Evolutionary conservation across 2,888 invertebrate species (phyloP).

Genomic region (Drosophila anceps): DNA sequence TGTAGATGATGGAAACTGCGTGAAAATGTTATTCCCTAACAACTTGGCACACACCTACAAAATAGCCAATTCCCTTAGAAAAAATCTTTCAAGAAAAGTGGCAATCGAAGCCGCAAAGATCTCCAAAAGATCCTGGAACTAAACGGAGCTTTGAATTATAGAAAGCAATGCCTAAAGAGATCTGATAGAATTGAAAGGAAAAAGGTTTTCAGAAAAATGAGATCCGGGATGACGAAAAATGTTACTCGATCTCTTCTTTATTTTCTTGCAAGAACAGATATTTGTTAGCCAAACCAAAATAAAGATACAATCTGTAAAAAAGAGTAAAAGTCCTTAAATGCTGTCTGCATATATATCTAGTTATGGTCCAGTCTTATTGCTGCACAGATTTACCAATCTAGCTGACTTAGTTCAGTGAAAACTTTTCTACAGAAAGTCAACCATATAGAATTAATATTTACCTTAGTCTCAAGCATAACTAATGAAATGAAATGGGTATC

Average conservation of each 20-base stretch:
- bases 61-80: not conserved
- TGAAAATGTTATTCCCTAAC: not conserved
- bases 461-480: not conserved
- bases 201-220: no score
- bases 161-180: not conserved
- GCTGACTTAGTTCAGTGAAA: not conserved
- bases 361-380: not conserved
- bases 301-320: no score
- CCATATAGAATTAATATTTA: not conserved
- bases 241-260: not conserved
- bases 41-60: not conserved
- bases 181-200: not conserved
- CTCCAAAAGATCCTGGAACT: not conserved
- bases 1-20: not conserved
- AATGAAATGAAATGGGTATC: constrained; percentile 7
- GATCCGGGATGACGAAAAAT: not conserved
- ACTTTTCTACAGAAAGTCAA: not conserved
- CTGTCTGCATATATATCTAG: not conserved
- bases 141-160: not conserved
- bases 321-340: no score
- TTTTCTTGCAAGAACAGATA: no score
- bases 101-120: not conserved
- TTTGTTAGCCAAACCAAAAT: no score
- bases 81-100: not conserved
- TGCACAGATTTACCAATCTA: not conserved